phyloP scores from a whole-genome alignment of 2,797 vertebrate genomes.

The Sphaeramia orbicularis region DNA sequence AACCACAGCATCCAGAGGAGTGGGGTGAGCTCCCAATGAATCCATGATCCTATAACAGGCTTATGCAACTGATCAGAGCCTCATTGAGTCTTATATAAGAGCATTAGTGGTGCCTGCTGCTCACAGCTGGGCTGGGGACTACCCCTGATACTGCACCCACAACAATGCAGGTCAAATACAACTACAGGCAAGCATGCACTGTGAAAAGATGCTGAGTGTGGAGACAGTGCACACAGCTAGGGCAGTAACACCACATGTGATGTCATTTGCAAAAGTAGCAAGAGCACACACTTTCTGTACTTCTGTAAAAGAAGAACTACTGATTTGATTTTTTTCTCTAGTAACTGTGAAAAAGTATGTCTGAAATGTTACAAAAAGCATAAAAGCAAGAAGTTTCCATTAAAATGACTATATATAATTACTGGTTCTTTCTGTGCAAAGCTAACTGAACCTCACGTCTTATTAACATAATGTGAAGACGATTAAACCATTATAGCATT shows the following conservation, averaged over 20 bases:
- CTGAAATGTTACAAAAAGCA: too few relatives aligned
- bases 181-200: not conserved
- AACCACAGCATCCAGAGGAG: conserved; percentile 24
- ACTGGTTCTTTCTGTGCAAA: too few relatives aligned
- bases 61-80: conserved; percentile 69
- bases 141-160: conserved; percentile 32
- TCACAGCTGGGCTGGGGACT: conserved; percentile 60
- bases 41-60: conserved; percentile 58
- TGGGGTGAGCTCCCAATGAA: conserved; percentile 25
- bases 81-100: conserved; percentile 71
- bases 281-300: too few relatives aligned
- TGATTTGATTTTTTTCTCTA: too few relatives aligned
- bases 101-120: conserved; percentile 63
- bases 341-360: too few relatives aligned
- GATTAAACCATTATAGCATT: too few relatives aligned
- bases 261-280: not conserved
- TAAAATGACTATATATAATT: too few relatives aligned
- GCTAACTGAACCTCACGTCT: too few relatives aligned
- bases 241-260: not conserved
- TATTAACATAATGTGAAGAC: too few relatives aligned
- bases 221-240: not conserved
- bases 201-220: not conserved
- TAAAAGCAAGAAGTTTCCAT: too few relatives aligned
- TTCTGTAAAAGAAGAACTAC: too few relatives aligned
- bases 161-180: conserved; percentile 37